These are phyloP conservation scores for Athene cunicularia DNA, from an alignment of 2,113 vertebrate species.

Conservation along the genomic window DNA sequence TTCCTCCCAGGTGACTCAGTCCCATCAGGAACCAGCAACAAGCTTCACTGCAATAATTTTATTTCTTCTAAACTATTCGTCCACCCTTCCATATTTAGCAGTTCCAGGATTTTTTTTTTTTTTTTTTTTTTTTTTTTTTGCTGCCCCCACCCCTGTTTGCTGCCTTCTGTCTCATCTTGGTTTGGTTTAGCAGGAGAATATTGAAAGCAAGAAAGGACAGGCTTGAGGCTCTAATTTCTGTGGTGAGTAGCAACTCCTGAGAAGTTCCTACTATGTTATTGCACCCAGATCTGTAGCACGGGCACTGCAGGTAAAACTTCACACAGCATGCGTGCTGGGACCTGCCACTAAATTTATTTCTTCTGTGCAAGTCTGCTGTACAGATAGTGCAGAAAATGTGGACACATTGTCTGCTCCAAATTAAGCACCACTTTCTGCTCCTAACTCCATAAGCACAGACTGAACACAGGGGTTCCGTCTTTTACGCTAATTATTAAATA, in stretches of 20 bases:
- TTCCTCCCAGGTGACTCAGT: not conserved
- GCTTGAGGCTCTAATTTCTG: not conserved
- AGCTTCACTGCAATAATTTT: not conserved
- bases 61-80: not conserved
- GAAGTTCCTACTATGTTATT: not conserved
- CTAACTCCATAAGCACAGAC: not conserved
- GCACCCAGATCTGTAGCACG: not conserved
- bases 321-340: not conserved
- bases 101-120: not conserved
- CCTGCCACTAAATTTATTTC: not conserved
- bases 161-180: not conserved
- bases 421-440: not conserved
- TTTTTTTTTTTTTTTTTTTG: too few species aligned
- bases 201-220: not conserved
- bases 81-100: not conserved
- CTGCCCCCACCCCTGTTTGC: not conserved
- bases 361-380: not conserved
- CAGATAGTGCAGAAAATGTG: too few species aligned
- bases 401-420: not conserved
- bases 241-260: too few species aligned
- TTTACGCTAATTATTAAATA: not conserved
- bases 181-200: not conserved
- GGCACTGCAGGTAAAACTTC: not conserved
- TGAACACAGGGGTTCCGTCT: not conserved
- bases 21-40: not conserved